Evolutionary conservation across 2,888 invertebrate genomes (phyloP).

Genomic region (Nebria brevicollis): DNA sequence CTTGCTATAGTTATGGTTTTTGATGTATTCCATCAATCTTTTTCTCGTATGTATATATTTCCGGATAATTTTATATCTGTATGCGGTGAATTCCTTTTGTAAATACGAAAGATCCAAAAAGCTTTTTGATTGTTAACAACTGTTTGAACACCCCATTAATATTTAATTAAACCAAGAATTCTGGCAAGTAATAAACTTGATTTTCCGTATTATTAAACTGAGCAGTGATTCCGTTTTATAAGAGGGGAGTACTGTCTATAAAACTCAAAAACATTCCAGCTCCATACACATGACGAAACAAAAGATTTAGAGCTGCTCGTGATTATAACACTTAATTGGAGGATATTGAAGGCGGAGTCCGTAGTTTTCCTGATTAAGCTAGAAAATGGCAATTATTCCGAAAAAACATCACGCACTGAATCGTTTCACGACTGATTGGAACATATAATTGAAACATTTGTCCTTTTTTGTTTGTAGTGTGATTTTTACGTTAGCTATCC

Average conservation of each 20-base stretch:
- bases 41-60: background rate
- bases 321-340: constrained; percentile 46
- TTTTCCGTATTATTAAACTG: background rate
- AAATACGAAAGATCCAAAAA: background rate
- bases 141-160: background rate
- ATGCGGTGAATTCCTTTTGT: background rate
- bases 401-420: background rate
- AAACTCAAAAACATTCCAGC: background rate
- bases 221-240: background rate
- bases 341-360: constrained; percentile 40
- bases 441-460: constrained; percentile 45
- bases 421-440: constrained; percentile 33
- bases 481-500: background rate
- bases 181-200: background rate
- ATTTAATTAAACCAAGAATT: background rate
- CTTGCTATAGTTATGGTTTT: too few species aligned
- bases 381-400: background rate
- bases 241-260: background rate
- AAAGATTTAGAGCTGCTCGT: constrained; percentile 37
- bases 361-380: background rate
- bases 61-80: background rate
- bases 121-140: background rate
- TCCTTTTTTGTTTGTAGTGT: background rate
- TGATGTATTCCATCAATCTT: too few species aligned
- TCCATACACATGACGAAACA: constrained; percentile 3